Percentiles rank a stretch among this genome's conserved stretches.
Evolutionary conservation across 2,113 vertebrate genomes (phyloP).

Genomic region (Phyllostomus hastatus): DNA sequence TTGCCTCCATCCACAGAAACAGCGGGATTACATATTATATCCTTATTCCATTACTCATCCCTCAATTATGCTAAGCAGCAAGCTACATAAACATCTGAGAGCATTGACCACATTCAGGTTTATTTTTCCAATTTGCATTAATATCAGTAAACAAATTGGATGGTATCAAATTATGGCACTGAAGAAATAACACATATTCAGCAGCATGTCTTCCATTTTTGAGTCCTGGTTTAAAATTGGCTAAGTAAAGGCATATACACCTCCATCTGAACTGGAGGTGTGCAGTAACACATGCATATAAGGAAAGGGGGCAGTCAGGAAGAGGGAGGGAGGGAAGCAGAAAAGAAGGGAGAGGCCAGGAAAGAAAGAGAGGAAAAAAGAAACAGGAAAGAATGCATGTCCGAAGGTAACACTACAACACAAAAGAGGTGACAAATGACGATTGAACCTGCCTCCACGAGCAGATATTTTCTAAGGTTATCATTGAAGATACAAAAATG

Average conservation of each 20-base stretch:
- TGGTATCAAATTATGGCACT: slow-evolving; percentile 59
- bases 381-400: neutral
- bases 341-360: neutral
- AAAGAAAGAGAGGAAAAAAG: neutral
- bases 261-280: slow-evolving; percentile 46
- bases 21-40: neutral
- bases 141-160: slow-evolving; percentile 11
- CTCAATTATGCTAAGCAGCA: neutral
- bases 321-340: neutral
- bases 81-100: slow-evolving; percentile 43
- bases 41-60: neutral
- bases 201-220: slow-evolving; percentile 4
- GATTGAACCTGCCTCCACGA: slow-evolving; percentile 21
- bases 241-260: slow-evolving; percentile 45
- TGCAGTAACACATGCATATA: slow-evolving; percentile 19
- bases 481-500: slow-evolving; percentile 57
- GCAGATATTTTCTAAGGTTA: slow-evolving; percentile 38
- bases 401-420: slow-evolving; percentile 32
- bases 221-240: slow-evolving; percentile 45
- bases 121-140: slow-evolving; percentile 29
- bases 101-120: slow-evolving; percentile 33
- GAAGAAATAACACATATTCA: slow-evolving; percentile 53
- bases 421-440: neutral
- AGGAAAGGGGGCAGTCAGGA: neutral
- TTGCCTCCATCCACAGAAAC: slow-evolving; percentile 16